phyloP scores from a whole-genome alignment of 2,113 vertebrate species.

The Seriola rivoliana region DNA sequence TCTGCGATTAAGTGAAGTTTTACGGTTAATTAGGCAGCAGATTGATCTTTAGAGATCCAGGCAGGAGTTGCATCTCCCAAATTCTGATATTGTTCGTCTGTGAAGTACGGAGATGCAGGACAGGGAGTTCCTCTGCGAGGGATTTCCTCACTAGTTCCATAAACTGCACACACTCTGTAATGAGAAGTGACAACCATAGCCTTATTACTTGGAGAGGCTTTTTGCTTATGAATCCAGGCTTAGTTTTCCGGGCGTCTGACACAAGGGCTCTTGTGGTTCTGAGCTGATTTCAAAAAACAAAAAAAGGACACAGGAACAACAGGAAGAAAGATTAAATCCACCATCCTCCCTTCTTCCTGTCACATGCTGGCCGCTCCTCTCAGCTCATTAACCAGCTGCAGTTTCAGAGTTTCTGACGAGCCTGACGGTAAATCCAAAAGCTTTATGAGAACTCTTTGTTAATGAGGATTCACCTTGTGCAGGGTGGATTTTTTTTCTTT shows the following conservation, averaged over 20 bases:
- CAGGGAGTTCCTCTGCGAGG: neutral
- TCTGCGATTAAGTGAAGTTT: too few species aligned
- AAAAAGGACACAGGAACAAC: slow-evolving; percentile 14
- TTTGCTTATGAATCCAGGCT: neutral
- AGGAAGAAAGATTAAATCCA: slow-evolving; percentile 7
- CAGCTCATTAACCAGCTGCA: slow-evolving; percentile 3
- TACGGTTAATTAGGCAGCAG: neutral
- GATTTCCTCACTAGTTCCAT: neutral
- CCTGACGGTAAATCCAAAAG: slow-evolving; percentile 60
- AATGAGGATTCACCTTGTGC: slow-evolving; percentile 70
- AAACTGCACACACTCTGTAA: slow-evolving; percentile 12
- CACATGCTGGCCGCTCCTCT: slow-evolving; percentile 14
- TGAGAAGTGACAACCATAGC: slow-evolving; percentile 10
- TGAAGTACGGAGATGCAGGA: neutral
- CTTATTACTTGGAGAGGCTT: neutral
- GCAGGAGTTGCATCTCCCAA: neutral
- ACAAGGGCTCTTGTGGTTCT: slow-evolving; percentile 4
- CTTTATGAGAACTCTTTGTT: slow-evolving; percentile 69
- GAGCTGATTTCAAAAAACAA: slow-evolving; percentile 10
- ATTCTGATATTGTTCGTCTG: neutral
- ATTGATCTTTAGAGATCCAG: neutral
- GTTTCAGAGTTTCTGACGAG: slow-evolving; percentile 57
- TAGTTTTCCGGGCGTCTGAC: slow-evolving; percentile 25
- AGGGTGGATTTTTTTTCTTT: neutral
- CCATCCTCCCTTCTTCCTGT: slow-evolving; percentile 13